Evolutionary conservation across 1,140 invertebrate genomes (phyloP).

Genomic region (Drosophila tropicalis): DNA sequence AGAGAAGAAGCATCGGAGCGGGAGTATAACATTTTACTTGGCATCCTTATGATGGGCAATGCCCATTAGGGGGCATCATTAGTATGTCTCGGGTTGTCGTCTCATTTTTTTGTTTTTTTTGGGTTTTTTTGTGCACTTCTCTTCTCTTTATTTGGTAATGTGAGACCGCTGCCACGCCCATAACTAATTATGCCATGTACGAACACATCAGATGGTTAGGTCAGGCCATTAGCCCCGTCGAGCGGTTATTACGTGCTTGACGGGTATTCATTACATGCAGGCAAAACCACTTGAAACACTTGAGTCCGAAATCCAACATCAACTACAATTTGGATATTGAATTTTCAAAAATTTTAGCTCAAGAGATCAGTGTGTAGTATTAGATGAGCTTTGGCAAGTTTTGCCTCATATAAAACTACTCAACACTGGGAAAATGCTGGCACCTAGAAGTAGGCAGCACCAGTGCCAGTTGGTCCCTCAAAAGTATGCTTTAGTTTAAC

Average conservation of each 20-base stretch:
- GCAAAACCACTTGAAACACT: slow-evolving; percentile 15
- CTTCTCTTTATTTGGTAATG: slow-evolving; percentile 38
- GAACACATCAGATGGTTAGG: slow-evolving; percentile 19
- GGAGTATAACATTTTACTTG: background rate
- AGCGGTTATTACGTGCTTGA: slow-evolving; percentile 38
- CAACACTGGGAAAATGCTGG: too few relatives aligned
- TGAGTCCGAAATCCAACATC: background rate
- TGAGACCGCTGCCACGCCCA: slow-evolving; percentile 53
- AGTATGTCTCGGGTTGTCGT: slow-evolving; percentile 37
- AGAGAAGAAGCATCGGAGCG: too few relatives aligned
- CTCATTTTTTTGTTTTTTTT: background rate
- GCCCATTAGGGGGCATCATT: slow-evolving; percentile 44
- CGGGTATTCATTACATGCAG: slow-evolving; percentile 51
- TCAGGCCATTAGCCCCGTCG: slow-evolving; percentile 45
- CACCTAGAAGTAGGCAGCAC: background rate
- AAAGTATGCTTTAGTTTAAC: background rate
- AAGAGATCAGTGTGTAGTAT: too few relatives aligned
- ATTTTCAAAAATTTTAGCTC: too few relatives aligned
- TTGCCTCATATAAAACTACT: too few relatives aligned
- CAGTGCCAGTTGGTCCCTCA: too few relatives aligned
- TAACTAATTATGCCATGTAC: slow-evolving; percentile 61
- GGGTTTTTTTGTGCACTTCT: background rate
- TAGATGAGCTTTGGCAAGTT: too few relatives aligned
- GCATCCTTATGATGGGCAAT: slow-evolving; percentile 6
- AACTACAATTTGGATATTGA: too few relatives aligned